Evolutionary conservation across 2,888 invertebrate genomes (phyloP), one percentile per base, ranked within the genome.

Genomic region (Watsonalla cultraria): DNA sequence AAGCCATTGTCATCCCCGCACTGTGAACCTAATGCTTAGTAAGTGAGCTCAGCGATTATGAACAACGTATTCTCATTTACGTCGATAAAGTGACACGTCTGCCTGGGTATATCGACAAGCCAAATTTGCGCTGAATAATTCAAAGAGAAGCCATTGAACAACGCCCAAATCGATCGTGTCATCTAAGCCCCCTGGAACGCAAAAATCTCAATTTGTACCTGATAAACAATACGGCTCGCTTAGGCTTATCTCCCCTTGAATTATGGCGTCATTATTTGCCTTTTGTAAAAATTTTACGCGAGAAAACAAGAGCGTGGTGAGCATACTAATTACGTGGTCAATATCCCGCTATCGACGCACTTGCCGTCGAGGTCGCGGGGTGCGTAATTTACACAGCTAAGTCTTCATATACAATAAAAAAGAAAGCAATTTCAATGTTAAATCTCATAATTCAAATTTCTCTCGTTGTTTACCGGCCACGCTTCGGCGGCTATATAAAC

Each of bases 241-340:
- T 72, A 77, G 74, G 76, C 79, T 87, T 89, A 89, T 89, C 90
- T 86, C 79, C 76, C 75, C 78, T 80, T 83, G 85, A 87, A 86
- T 83, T 83, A 84, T 83, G 84, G 84, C 83, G 82, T 88, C 86
- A 90, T 90, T 87, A 90, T 86, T 83, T 86, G 78, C 79, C 80
- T 88, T 89, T 87, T 82, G 70, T 69, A 79, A 85, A 87, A 89
- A 86, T 72, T 78, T 85, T 80, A 78, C 74, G 76, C 80, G 82
- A 73, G 78, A 86, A 87, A 88, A 84, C 80, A 82, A 75, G 75
- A 71, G 66, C 84, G 79, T 72, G 77, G 64, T 74, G 58, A 65
- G 90, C 85, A 90, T 90, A 90, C 87, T 89, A 89, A 90, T 89
- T 85, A 70, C 65, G 79, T 70, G 81, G 83, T 83, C 86, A 86